phyloP scores from a whole-genome alignment of 2,888 invertebrate species.

The Neocrepidodera transversa region DNA sequence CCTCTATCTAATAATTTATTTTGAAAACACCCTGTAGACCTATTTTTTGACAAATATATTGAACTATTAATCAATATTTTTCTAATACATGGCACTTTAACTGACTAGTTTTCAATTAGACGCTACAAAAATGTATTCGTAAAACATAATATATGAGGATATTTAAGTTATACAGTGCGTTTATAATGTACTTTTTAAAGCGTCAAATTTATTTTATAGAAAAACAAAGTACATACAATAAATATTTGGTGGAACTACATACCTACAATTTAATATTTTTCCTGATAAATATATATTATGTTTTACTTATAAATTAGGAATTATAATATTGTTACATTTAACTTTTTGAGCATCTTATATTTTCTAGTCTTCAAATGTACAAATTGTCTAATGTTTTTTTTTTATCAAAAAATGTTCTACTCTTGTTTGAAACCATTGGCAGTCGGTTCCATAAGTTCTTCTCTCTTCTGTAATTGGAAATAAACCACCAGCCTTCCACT shows the following conservation, averaged over 20 bases:
- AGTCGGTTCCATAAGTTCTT: constrained; percentile 53
- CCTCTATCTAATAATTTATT: constrained; percentile 1
- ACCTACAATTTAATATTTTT: no score
- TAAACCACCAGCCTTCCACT: constrained; percentile 87
- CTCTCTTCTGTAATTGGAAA: constrained; percentile 66
- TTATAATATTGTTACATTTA: no score
- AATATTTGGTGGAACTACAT: no score
- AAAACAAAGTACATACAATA: no score
- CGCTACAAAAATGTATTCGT: constrained; percentile 1
- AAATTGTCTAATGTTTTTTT: constrained; percentile 19
- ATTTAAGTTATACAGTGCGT: no score
- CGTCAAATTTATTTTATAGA: no score
- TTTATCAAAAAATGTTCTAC: constrained; percentile 33
- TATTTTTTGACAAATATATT: not conserved
- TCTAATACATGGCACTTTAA: not conserved
- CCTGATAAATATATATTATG: no score
- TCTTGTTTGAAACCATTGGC: constrained; percentile 59
- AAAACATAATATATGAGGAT: no score
- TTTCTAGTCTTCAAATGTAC: constrained; percentile 24
- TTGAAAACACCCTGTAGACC: constrained; percentile 11
- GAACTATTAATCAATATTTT: not conserved
- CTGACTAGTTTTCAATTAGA: not conserved
- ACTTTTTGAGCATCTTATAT: constrained; percentile 17
- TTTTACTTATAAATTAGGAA: no score
- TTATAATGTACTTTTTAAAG: no score